Base-by-base conservation (phyloP, 2,888 invertebrate genomes). In the Dynastes hyllus region DNA sequence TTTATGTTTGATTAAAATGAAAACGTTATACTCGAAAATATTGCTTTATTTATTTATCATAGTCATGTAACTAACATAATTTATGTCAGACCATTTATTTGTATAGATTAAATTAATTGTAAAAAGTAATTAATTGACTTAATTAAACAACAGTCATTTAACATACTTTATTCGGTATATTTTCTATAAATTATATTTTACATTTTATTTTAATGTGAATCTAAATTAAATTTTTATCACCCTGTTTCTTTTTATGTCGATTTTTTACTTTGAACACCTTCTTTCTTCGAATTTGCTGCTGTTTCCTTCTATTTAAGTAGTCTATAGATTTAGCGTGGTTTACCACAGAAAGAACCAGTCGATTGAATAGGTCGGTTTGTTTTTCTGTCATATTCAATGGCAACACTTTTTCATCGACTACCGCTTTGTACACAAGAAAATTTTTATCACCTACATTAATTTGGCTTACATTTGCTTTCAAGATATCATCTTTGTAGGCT, bases 281-380 rank as follows among this genome's bases (percentile, higher is more conserved):
- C 77, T 85, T 86, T 6, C 79, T 75, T 67, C 80, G 82, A 27
- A 80, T 82, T 32, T 78, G 65, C 78, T 82, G 78, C 78, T 82
- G 78, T 8, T 69, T 71, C 81, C 84, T 85, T 69, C 67, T 80
- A 73, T 82, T 84, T 50, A 87, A 81, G 81, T 86, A 86, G 78
- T 87, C 85, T 53, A 88, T 86, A 63, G 86, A 85, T 84, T 86
- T 86, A 6, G 89, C 90, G 84, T 90, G 88, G 81, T 89, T 88
- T 0, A 90, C 84, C 67, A 90, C 84, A 63, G 89, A 87, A 77
- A 87, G 81, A 2, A 89, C 87, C 32, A 88, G 79, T 76, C 86
- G 84, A 81, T 88, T 86, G 63, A 88, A 87, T 45, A 71, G 61
- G 58, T 67, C 61, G 11, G 78, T 63, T 70, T 78, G 58, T 55